Evolutionary conservation across 2,113 vertebrate species (phyloP).

Genomic region (Anoura caudifer): DNA sequence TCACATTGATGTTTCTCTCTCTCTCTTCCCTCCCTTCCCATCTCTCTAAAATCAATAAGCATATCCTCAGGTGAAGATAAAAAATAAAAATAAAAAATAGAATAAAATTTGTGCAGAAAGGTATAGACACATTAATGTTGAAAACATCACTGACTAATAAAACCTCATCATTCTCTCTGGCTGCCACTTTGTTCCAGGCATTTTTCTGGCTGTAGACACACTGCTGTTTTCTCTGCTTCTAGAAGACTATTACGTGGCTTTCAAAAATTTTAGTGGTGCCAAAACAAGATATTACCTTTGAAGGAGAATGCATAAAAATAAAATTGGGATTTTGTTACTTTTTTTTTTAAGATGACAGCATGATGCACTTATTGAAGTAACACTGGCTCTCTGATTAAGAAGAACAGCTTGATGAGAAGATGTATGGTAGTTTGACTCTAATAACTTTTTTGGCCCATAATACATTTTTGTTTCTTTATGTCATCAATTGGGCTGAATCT

Average conservation of each 20-base stretch:
- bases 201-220: neutral
- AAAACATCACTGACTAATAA: neutral
- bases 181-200: neutral
- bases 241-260: neutral
- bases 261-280: neutral
- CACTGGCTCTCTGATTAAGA: neutral
- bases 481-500: neutral
- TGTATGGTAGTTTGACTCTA: neutral
- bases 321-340: conserved; percentile 1
- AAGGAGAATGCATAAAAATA: conserved; percentile 30
- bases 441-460: neutral
- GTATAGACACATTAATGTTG: neutral
- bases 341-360: neutral
- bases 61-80: too few relatives aligned
- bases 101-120: neutral
- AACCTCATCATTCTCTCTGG: neutral
- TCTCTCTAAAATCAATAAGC: too few relatives aligned
- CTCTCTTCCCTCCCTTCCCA: too few relatives aligned
- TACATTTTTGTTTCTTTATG: conserved; percentile 33
- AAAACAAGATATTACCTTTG: conserved; percentile 18
- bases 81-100: too few relatives aligned
- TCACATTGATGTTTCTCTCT: too few relatives aligned
- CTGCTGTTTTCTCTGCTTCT: neutral
- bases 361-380: neutral
- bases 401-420: neutral